A percentile compares a stretch with the other conserved stretches of the same genome.
Conservation (phyloP, 2,797 vertebrate genomes). For the Melanotaenia nigrans region DNA sequence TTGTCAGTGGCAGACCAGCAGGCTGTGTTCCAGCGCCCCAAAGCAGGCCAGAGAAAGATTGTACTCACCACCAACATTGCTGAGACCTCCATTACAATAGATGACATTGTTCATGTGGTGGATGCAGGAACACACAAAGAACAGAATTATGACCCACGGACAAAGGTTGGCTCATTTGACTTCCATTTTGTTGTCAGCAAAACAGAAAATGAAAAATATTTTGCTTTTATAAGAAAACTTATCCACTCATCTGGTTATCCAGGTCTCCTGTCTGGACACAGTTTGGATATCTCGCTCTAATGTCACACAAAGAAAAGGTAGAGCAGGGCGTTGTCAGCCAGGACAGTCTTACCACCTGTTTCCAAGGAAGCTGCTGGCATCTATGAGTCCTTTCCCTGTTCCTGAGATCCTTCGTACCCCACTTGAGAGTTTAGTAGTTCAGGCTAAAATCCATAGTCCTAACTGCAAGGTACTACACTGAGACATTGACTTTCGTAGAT, state of each 20-base stretch:
- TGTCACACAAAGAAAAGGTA: slow-evolving; percentile 91
- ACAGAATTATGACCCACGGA: slow-evolving; percentile 91
- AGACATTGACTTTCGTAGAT: neutral
- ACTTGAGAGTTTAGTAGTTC: slow-evolving; percentile 93
- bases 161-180: slow-evolving; percentile 83
- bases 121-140: slow-evolving; percentile 94
- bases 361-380: slow-evolving; percentile 85
- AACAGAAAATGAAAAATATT: neutral
- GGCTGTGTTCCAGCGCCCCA: slow-evolving; percentile 90
- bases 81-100: slow-evolving; percentile 96
- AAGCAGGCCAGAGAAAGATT: slow-evolving; percentile 87
- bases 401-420: slow-evolving; percentile 97
- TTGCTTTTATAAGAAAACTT: neutral
- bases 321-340: slow-evolving; percentile 94
- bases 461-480: slow-evolving; percentile 86
- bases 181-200: neutral
- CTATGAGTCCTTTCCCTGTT: slow-evolving; percentile 89
- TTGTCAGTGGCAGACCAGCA: slow-evolving; percentile 96
- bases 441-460: slow-evolving; percentile 96
- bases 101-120: slow-evolving; percentile 96
- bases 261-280: slow-evolving; percentile 96
- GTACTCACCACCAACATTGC: slow-evolving; percentile 96
- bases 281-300: slow-evolving; percentile 95
- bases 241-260: neutral
- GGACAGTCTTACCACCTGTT: slow-evolving; percentile 96